Conservation (phyloP, 2,113 vertebrate genomes). For the Steatornis caripensis region DNA sequence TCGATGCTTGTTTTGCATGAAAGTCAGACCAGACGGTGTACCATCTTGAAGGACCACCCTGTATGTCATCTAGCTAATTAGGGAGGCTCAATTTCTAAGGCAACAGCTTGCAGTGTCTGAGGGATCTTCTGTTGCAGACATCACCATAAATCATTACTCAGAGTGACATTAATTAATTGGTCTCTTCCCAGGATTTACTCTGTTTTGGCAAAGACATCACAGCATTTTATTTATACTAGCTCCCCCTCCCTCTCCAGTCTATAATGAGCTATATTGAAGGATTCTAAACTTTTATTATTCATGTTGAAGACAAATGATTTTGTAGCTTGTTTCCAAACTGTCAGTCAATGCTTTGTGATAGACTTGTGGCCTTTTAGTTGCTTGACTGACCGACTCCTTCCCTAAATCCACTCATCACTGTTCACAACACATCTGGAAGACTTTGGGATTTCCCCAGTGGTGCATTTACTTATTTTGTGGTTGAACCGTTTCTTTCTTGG, state of each 20-base stretch:
- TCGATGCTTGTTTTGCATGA: conserved; percentile 14
- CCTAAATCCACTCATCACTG: background rate
- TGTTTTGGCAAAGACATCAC: background rate
- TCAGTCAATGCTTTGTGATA: background rate
- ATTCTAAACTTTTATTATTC: background rate
- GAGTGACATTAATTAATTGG: conserved; percentile 62
- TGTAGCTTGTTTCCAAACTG: background rate
- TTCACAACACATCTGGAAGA: background rate
- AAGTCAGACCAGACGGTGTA: conserved; percentile 44
- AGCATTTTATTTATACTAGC: background rate
- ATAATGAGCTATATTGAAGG: background rate
- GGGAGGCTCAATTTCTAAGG: conserved; percentile 21
- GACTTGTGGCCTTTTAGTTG: background rate
- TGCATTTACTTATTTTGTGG: background rate
- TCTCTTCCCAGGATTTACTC: conserved; percentile 45
- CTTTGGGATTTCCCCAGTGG: background rate
- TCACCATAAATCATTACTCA: conserved; percentile 55
- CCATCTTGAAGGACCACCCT: conserved; percentile 65
- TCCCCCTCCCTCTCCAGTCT: background rate
- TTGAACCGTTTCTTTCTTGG: background rate
- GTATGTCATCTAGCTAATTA: conserved; percentile 60
- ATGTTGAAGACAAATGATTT: background rate
- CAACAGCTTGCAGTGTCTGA: conserved; percentile 62
- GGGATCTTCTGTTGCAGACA: conserved; percentile 54
- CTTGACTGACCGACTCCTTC: background rate